Percentiles rank a stretch among this genome's conserved stretches.
phyloP scores from a whole-genome alignment of 2,113 vertebrate species.

The Antidorcas marsupialis region DNA sequence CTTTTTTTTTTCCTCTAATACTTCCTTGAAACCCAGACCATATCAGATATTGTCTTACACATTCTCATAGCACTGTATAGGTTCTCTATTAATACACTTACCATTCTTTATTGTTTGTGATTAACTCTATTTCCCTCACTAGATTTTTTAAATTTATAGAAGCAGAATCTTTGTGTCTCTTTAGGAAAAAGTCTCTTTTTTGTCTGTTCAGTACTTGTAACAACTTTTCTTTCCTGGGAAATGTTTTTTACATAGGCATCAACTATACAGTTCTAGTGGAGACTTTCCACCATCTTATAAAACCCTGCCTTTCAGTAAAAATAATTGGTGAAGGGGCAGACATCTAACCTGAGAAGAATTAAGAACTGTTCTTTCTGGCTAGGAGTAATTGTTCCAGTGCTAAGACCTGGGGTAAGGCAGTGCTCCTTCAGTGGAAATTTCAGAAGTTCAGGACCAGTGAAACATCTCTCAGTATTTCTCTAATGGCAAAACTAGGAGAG shows the following conservation, averaged over 20 bases:
- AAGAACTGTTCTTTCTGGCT: neutral
- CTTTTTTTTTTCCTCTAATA: neutral
- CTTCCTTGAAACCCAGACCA: neutral
- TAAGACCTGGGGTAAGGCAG: neutral
- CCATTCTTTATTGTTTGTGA: neutral
- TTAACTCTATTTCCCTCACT: neutral
- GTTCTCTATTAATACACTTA: neutral
- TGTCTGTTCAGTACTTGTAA: neutral
- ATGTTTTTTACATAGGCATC: neutral
- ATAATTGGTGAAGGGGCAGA: neutral
- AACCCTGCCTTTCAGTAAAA: neutral
- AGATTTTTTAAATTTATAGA: neutral
- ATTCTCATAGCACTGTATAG: neutral
- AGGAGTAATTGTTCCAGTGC: neutral
- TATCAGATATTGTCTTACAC: neutral
- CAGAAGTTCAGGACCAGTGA: neutral
- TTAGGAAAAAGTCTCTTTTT: neutral
- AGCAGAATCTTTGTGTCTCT: neutral
- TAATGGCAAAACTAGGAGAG: neutral
- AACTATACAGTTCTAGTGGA: neutral
- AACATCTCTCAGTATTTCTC: neutral
- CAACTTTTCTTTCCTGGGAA: neutral
- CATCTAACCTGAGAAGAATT: neutral
- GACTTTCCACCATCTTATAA: neutral
- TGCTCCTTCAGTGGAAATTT: neutral